These are phyloP conservation scores for Gymnodraco acuticeps DNA, from an alignment of 2,797 vertebrate species.

Conservation along the genomic window DNA sequence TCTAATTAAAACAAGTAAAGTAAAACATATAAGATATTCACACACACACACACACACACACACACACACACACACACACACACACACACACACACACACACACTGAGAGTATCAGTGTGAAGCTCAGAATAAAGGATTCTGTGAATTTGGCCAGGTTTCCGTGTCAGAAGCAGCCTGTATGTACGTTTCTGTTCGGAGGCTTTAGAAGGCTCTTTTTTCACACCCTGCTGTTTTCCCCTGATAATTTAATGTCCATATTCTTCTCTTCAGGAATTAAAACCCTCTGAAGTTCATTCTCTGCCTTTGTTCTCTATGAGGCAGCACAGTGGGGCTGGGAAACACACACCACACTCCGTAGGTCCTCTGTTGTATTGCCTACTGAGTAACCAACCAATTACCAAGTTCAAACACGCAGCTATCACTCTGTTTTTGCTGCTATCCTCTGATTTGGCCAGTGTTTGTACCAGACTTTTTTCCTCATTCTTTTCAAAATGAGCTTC, in stretches of 20 bases:
- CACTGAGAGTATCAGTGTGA: slow-evolving; percentile 75
- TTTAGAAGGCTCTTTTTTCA: slow-evolving; percentile 82
- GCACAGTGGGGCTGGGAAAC: slow-evolving; percentile 79
- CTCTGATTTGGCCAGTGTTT: slow-evolving; percentile 75
- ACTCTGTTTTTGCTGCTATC: slow-evolving; percentile 62
- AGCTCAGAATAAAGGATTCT: slow-evolving; percentile 80
- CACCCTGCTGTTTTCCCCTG: slow-evolving; percentile 85
- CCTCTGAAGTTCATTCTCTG: slow-evolving; percentile 82
- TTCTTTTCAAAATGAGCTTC: slow-evolving; percentile 59
- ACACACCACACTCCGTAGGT: slow-evolving; percentile 77
- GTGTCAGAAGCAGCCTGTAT: slow-evolving; percentile 81
- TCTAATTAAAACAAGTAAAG: slow-evolving; percentile 70
- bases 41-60: slow-evolving; percentile 1
- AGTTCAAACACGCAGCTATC: slow-evolving; percentile 80
- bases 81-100: slow-evolving; percentile 44
- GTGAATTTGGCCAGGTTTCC: slow-evolving; percentile 84
- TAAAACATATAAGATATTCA: slow-evolving; percentile 29
- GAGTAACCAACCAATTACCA: slow-evolving; percentile 81
- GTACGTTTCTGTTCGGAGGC: slow-evolving; percentile 66
- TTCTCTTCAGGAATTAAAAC: slow-evolving; percentile 84
- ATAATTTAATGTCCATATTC: slow-evolving; percentile 85
- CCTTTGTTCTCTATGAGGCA: slow-evolving; percentile 78
- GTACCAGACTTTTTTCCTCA: slow-evolving; percentile 39
- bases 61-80: slow-evolving; percentile 14
- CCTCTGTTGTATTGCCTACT: slow-evolving; percentile 78